Percentiles rank a stretch among this genome's conserved stretches.
These are phyloP conservation scores for Colletes collaris DNA, from an alignment of 2,888 invertebrate species.

Conservation along the genomic window DNA sequence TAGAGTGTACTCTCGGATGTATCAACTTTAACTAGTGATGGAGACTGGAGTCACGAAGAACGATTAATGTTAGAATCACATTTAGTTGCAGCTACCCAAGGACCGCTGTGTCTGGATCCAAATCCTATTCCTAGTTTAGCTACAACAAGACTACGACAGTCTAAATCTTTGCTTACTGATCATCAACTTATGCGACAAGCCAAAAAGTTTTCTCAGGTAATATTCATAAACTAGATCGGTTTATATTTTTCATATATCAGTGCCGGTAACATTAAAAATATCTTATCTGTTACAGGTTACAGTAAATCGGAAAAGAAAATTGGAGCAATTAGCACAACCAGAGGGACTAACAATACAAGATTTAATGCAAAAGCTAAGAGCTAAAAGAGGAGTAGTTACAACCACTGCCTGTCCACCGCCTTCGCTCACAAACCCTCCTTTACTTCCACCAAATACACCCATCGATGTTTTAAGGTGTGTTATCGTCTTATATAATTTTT, in stretches of 20 bases:
- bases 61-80: constrained; percentile 92
- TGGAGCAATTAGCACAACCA: constrained; percentile 92
- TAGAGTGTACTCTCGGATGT: constrained; percentile 82
- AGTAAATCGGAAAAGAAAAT: constrained; percentile 93
- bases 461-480: constrained; percentile 80
- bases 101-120: constrained; percentile 95
- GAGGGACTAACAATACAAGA: constrained; percentile 91
- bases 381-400: constrained; percentile 78
- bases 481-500: neutral
- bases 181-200: constrained; percentile 90
- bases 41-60: constrained; percentile 90
- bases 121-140: constrained; percentile 91
- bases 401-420: constrained; percentile 80
- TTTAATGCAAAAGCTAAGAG: constrained; percentile 83
- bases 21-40: constrained; percentile 80
- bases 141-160: constrained; percentile 90
- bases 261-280: neutral
- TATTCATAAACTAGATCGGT: neutral
- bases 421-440: constrained; percentile 78
- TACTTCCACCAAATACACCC: constrained; percentile 79
- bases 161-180: constrained; percentile 89
- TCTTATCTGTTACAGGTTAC: constrained; percentile 84
- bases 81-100: constrained; percentile 92
- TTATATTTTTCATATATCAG: neutral
- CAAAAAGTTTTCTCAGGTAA: constrained; percentile 90